Percentiles rank a stretch among this genome's conserved stretches.
phyloP scores from a whole-genome alignment of 2,797 vertebrate species.

The Phalanger gymnotis region DNA sequence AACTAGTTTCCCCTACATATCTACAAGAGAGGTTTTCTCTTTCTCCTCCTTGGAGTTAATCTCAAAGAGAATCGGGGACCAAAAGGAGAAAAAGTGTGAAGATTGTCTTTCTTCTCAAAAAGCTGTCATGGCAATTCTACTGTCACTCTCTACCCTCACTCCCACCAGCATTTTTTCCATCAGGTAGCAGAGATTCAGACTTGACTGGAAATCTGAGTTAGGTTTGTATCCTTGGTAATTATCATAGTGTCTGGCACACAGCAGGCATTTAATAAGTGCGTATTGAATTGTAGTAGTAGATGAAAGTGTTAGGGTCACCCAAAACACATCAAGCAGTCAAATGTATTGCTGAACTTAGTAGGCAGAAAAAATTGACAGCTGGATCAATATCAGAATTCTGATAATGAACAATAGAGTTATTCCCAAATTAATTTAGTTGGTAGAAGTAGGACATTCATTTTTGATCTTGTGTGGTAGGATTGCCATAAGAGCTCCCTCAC shows the following conservation, averaged over 20 bases:
- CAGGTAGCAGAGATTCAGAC: neutral
- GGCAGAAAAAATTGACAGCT: neutral
- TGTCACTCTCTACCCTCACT: neutral
- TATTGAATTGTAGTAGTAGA: neutral
- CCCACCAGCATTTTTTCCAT: neutral
- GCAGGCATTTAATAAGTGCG: neutral
- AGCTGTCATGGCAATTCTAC: neutral
- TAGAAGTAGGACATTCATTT: neutral
- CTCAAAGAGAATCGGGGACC: neutral
- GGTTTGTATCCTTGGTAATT: neutral
- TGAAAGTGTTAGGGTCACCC: neutral
- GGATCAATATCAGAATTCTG: neutral
- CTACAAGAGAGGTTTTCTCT: neutral
- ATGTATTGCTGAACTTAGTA: neutral
- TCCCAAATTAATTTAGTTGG: neutral
- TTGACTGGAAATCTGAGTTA: neutral
- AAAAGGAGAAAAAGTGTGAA: neutral
- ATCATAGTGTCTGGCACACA: neutral
- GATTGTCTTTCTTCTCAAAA: neutral
- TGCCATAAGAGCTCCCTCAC: neutral
- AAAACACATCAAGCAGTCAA: neutral
- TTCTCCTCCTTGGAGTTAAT: neutral
- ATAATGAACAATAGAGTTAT: neutral
- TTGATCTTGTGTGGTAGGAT: neutral
- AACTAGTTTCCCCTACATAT: neutral